Evolutionary conservation across 2,113 vertebrate genomes (phyloP), one percentile per base, ranked within the genome.

Genomic region (Chaenogobius annularis): DNA sequence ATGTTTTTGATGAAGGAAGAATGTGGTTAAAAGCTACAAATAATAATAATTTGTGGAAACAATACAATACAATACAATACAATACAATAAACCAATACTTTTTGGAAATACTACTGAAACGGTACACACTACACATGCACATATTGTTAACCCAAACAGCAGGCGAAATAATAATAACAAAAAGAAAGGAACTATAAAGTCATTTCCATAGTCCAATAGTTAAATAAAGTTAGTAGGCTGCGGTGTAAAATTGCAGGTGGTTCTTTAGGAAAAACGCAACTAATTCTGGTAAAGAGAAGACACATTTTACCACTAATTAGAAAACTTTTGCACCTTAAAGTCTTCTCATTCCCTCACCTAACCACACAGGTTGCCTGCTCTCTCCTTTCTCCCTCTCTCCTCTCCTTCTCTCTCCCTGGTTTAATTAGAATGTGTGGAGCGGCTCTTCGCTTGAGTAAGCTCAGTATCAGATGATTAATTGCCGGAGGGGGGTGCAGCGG

Each of bases 381-480:
- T 70, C 55, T 17, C 10, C 9, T 10, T 10, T 20, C 5, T 17
- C 43, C 65, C 65, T 56, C 52, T 31, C 22, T 43, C 62, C 43
- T 65, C 47, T 54, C 23, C 48, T 56, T 19, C 46, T n/a, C n/a
- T 66, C 56, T 75, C 75, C 81, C 73, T 56, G 68, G 79, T 77
- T 90, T 93, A 93, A 93, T 93, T 93, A 91, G 91, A 90, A 92
- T 89, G 86, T 92, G 85, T 81, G 83, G 88, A 87, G 91, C 83
- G 87, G 75, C 86, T 86, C 88, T 84, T 85, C 82, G 87, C 88
- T 90, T 90, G 91, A 91, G 90, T 92, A 93, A 91, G 87, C 91
- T 91, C 90, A 81, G 87, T 90, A 94, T 93, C 90, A 90, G 87
- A 93, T 94, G 93, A 94, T 94, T 93, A 94, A 93, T 94, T 93